phyloP scores from a whole-genome alignment of 1,140 invertebrate genomes.

The Centruroides vittatus region DNA sequence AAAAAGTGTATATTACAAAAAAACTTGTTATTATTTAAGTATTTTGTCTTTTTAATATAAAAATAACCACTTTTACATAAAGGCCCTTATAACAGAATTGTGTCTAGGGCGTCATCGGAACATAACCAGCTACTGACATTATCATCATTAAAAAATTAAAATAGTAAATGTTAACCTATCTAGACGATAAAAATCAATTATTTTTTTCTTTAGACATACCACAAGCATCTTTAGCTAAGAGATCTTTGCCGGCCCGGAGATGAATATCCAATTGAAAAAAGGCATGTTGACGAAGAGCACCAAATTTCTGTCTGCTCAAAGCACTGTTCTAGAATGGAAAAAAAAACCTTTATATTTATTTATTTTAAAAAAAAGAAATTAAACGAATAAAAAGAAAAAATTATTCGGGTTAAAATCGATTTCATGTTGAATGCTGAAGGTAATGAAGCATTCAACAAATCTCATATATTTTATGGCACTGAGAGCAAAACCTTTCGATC shows the following conservation, averaged over 20 bases:
- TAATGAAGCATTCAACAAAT: neutral
- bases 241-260: conserved; percentile 67
- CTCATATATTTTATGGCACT: too few species aligned
- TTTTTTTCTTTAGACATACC: conserved; percentile 41
- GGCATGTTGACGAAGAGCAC: conserved; percentile 38
- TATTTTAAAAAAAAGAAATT: neutral
- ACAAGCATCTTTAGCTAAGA: conserved; percentile 86
- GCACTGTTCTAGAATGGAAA: conserved; percentile 12
- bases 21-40: too few species aligned
- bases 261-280: conserved; percentile 83
- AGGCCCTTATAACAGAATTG: too few species aligned
- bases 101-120: too few species aligned
- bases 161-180: too few species aligned
- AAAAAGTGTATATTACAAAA: too few species aligned
- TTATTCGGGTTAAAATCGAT: neutral
- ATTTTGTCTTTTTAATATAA: too few species aligned
- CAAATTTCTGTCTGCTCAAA: conserved; percentile 18
- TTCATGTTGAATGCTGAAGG: neutral
- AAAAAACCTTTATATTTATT: neutral
- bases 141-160: too few species aligned
- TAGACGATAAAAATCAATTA: too few species aligned
- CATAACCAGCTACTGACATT: too few species aligned
- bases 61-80: too few species aligned
- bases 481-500: too few species aligned
- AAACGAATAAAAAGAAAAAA: neutral